phyloP scores from a whole-genome alignment of 2,888 invertebrate genomes.

The Metacarcinus magister region DNA sequence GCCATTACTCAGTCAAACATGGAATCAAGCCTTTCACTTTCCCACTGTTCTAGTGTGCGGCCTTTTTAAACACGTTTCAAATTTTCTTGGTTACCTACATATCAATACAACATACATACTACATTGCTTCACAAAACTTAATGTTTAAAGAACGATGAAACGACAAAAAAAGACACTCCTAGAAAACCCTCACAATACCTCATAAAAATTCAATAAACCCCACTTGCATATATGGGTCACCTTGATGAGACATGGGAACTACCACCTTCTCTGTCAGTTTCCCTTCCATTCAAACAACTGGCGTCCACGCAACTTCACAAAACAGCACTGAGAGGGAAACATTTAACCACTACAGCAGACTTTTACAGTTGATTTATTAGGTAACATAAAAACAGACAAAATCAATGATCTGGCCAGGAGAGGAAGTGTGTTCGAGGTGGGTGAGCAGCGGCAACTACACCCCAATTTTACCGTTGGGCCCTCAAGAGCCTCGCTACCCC shows the following conservation, averaged over 20 bases:
- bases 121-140: not conserved
- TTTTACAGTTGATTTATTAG: not conserved
- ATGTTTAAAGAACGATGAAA: not conserved
- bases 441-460: not conserved
- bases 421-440: not conserved
- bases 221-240: not conserved
- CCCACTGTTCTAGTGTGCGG: not conserved
- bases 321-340: not conserved
- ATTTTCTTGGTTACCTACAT: not conserved
- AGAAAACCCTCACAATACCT: not conserved
- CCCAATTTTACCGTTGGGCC: not conserved
- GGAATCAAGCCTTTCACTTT: slow-evolving; percentile 42
- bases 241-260: too few relatives aligned
- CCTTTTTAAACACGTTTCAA: not conserved
- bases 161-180: not conserved
- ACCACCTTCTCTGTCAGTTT: too few relatives aligned
- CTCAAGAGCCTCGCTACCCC: not conserved
- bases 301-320: not conserved
- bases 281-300: not conserved
- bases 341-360: not conserved
- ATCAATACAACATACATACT: too few relatives aligned
- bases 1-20: slow-evolving; percentile 54
- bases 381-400: slow-evolving; percentile 40
- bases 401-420: slow-evolving; percentile 29
- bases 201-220: not conserved